Evolutionary conservation across 2,888 invertebrate genomes (phyloP), one percentile per base, ranked within the genome.

Genomic region (Tillus elongatus): DNA sequence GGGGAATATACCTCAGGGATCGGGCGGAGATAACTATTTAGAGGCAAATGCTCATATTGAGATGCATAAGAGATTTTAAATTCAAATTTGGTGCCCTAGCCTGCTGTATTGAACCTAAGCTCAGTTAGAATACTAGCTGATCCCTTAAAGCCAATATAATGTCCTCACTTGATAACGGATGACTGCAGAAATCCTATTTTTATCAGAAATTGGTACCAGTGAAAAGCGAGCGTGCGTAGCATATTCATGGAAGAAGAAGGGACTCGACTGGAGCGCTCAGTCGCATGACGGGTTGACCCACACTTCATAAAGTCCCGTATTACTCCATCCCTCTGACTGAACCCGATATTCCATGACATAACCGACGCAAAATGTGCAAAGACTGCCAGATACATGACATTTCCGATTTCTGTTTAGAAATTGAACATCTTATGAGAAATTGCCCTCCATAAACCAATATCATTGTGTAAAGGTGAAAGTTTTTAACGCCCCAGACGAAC

Each of bases 181-280:
- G 44, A 42, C 44, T 44, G 40, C 39, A 44, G 44, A 44, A 44
- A 44, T 44, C 44, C 44, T 26, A 44, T 44, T 42, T 44, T 44
- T 44, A 42, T 39, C 42, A 42, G 44, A 40, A 41, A 44, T 44
- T 44, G 44, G 44, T 44, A 42, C 44, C 42, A 44, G 44, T 44
- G 44, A 44, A 44, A 42, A 44, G 42, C 41, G 37, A 30, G 44
- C 44, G 44, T 44, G 44, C 40, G 44, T 37, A 35, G 44, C 39
- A 44, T 44, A 44, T 44, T 44, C 44, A 44, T 41, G 39, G 39
- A 41, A 30, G 28, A 30, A 16, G 30, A 35, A 31, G 13, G 29
- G 28, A 28, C 13, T 15, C 12, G 9, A 13, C 9, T 13, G 9
- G 33, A 34, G 2, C 13, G 11, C 9, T 15, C 15, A 6, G 9